Conservation (phyloP, 35 echinoderm and acorn worm genomes). For the Ophiothrix spiculata region DNA sequence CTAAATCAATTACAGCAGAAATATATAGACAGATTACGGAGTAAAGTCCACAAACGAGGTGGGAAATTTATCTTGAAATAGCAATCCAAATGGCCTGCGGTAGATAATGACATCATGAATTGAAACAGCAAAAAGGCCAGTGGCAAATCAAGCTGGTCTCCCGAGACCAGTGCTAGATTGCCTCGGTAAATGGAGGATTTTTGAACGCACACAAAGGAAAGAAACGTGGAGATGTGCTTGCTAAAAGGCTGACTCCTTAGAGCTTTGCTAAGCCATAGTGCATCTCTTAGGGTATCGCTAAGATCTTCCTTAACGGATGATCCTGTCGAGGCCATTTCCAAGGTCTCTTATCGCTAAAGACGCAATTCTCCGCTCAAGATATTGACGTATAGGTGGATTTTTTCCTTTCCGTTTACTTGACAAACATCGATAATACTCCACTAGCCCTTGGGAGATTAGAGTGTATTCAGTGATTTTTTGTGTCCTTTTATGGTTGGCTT, state of each 20-base stretch:
- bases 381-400: not conserved
- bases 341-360: not conserved
- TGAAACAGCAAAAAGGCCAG: constrained; percentile 2
- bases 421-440: constrained; percentile 10
- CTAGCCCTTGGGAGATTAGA: not conserved
- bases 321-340: not conserved
- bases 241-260: constrained; percentile 4
- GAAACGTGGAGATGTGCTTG: not conserved
- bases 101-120: constrained; percentile 4
- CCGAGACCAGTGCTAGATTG: not conserved
- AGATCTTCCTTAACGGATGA: not conserved
- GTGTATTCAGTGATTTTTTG: not conserved
- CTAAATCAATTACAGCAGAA: too few relatives aligned
- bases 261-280: not conserved
- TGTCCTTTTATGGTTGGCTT: too few relatives aligned
- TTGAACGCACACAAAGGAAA: not conserved
- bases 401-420: not conserved
- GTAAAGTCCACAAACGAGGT: not conserved
- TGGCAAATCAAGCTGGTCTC: not conserved
- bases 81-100: not conserved
- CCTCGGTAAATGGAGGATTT: not conserved
- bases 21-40: not conserved
- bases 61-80: not conserved
- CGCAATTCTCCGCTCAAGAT: not conserved
- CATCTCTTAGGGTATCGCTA: not conserved